Evolutionary conservation across 2,113 vertebrate genomes (phyloP).

Genomic region (Oncorhynchus tshawytscha): DNA sequence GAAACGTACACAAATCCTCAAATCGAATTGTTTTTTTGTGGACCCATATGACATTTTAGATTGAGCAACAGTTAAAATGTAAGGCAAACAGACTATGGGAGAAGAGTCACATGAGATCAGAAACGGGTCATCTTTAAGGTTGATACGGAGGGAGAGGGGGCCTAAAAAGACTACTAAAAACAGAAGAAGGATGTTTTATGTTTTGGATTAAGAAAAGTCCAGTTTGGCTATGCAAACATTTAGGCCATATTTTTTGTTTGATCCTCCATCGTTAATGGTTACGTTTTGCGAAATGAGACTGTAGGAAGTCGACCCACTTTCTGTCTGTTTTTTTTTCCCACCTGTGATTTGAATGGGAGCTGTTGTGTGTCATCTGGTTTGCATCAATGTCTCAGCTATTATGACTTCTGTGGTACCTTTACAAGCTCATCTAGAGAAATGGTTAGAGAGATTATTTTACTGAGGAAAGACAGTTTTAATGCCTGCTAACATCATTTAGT

Average conservation of each 20-base stretch:
- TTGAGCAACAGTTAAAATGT: constrained; percentile 28
- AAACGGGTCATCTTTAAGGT: not conserved
- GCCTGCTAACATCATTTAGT: not conserved
- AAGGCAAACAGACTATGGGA: constrained; percentile 36
- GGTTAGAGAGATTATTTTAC: not conserved
- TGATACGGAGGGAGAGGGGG: not conserved
- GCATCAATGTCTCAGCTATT: constrained; percentile 45
- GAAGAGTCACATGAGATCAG: not conserved
- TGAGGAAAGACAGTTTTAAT: not conserved
- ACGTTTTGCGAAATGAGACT: constrained; percentile 39
- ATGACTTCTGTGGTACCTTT: constrained; percentile 27
- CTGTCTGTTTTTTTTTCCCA: constrained; percentile 15
- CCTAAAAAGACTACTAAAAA: constrained; percentile 2
- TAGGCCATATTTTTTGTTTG: constrained; percentile 8
- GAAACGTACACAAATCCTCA: constrained; percentile 30
- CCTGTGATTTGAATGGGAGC: constrained; percentile 39
- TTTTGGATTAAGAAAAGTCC: not conserved
- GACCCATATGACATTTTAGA: constrained; percentile 23
- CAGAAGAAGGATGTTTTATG: not conserved
- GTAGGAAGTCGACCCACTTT: constrained; percentile 53
- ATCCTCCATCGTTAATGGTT: constrained; percentile 36
- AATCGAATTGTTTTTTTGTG: constrained; percentile 22
- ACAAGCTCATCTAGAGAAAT: not conserved
- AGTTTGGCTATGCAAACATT: not conserved
- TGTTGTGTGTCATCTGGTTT: constrained; percentile 43